A percentile compares a stretch with the other conserved stretches of the same genome.
Conservation (phyloP, 2,797 vertebrate species). For the Acanthis flammea region DNA sequence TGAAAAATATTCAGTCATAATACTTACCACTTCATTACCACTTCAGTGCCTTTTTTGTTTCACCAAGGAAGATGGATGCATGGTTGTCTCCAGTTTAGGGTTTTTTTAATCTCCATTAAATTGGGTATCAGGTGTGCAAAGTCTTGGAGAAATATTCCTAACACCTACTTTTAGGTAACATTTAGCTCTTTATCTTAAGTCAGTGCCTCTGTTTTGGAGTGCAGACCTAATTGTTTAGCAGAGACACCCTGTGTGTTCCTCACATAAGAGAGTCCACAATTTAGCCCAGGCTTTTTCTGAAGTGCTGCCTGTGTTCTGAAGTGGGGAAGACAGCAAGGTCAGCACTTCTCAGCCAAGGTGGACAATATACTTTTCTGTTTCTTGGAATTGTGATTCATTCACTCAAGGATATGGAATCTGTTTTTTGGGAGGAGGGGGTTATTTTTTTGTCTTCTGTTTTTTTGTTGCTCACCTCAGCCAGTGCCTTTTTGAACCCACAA, state of each 20-base stretch:
- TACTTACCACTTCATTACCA: background rate
- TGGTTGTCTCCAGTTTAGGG: background rate
- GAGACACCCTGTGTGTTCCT: background rate
- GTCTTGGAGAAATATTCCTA: background rate
- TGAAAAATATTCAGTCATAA: background rate
- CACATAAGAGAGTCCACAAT: background rate
- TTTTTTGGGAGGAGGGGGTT: rapidly evolving
- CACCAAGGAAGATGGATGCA: background rate
- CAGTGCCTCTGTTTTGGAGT: background rate
- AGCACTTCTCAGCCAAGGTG: background rate
- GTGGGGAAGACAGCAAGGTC: background rate
- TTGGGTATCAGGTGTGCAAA: background rate
- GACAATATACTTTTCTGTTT: background rate
- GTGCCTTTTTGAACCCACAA: background rate
- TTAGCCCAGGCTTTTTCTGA: background rate
- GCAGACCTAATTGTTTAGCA: background rate
- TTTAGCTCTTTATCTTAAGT: background rate
- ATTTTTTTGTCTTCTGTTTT: too few species aligned
- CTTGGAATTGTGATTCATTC: background rate
- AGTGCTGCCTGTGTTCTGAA: background rate
- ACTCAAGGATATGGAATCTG: background rate
- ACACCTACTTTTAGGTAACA: background rate
- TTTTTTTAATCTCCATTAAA: background rate
- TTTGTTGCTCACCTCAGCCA: background rate
- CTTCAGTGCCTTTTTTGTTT: background rate